phyloP scores from a whole-genome alignment of 2,888 invertebrate genomes.

The Drosophila colorata region DNA sequence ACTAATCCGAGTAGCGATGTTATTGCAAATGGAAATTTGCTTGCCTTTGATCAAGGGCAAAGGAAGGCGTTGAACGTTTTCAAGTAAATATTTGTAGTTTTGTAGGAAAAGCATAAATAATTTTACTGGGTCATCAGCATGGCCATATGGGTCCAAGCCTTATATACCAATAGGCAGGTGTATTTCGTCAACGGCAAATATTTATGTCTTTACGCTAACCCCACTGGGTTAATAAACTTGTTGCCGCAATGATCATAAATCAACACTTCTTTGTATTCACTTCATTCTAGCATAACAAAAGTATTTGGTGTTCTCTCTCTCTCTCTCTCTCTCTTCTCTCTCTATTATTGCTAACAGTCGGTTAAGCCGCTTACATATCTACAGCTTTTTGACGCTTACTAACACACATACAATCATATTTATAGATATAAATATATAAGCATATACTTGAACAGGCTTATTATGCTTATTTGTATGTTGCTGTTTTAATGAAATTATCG shows the following conservation, averaged over 20 bases:
- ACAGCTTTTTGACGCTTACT: conserved; percentile 3
- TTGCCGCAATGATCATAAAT: conserved; percentile 58
- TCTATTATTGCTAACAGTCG: conserved; percentile 33
- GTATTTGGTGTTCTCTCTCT: conserved; percentile 23
- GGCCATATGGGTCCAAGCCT: conserved; percentile 11
- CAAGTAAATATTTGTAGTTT: conserved; percentile 6
- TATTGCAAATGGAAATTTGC: neutral
- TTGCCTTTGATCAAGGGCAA: conserved; percentile 2
- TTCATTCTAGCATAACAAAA: conserved; percentile 41
- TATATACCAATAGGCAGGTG: neutral
- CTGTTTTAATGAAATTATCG: conserved; percentile 20
- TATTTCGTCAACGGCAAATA: conserved; percentile 12
- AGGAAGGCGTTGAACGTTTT: conserved; percentile 4
- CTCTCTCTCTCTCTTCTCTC: conserved; percentile 11
- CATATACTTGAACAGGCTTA: conserved; percentile 1
- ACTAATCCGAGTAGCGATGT: neutral
- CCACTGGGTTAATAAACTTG: conserved; percentile 73
- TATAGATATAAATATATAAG: conserved; percentile 6
- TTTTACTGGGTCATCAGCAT: conserved; percentile 32
- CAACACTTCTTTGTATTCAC: conserved; percentile 61
- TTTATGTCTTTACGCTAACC: conserved; percentile 20
- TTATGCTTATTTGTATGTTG: conserved; percentile 43
- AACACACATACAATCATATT: neutral
- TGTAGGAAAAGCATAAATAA: conserved; percentile 6
- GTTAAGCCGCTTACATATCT: conserved; percentile 48